These are phyloP conservation scores for Gymnopithys bicolor DNA, from an alignment of 2,797 vertebrate species.

Conservation along the genomic window DNA sequence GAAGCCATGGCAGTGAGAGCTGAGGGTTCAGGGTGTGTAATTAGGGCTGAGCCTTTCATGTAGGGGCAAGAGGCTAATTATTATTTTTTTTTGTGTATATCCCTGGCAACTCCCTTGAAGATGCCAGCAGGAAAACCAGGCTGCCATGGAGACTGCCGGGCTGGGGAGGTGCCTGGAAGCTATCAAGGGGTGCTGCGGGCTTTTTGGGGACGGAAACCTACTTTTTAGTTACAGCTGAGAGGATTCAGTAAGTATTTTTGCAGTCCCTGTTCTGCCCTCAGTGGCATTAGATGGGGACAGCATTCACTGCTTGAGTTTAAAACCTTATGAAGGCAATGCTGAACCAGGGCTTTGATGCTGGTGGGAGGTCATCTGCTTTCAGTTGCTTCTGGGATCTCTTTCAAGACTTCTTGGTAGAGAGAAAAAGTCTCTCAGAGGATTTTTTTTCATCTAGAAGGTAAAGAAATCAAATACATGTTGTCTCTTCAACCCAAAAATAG, in stretches of 20 bases:
- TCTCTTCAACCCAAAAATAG: neutral
- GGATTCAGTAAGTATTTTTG: neutral
- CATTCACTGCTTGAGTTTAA: neutral
- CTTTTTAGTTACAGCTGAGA: neutral
- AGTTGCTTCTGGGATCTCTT: neutral
- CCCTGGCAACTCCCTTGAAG: neutral
- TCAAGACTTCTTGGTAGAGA: neutral
- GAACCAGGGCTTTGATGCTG: neutral
- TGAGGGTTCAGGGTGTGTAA: neutral
- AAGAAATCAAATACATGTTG: neutral
- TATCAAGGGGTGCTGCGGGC: neutral
- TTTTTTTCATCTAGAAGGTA: neutral
- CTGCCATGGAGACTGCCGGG: neutral
- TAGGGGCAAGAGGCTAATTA: neutral
- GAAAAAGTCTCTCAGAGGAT: neutral
- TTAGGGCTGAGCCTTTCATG: neutral
- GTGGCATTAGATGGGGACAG: neutral
- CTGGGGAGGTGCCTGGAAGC: slow-evolving; percentile 2
- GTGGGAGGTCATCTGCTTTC: neutral
- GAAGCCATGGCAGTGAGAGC: neutral
- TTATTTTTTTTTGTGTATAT: neutral
- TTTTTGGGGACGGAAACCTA: slow-evolving; percentile 12
- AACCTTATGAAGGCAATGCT: neutral
- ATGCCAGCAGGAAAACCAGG: neutral
- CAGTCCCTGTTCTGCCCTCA: neutral